These are phyloP conservation scores for Acromyrmex echinatior DNA, from an alignment of 1,140 invertebrate genomes.

Conservation along the genomic window DNA sequence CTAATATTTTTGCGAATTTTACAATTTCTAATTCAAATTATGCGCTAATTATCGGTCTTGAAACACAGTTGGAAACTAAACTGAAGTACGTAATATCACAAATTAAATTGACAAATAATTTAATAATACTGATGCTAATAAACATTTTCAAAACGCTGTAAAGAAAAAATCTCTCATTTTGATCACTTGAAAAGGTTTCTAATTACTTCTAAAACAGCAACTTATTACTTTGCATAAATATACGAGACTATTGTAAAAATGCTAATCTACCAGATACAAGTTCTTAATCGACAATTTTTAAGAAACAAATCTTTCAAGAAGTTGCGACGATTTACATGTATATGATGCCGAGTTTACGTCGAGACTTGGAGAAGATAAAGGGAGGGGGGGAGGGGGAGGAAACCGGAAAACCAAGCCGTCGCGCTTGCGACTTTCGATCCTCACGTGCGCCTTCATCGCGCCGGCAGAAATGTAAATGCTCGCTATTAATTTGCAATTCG, in stretches of 20 bases:
- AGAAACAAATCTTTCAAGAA: slow-evolving; percentile 7
- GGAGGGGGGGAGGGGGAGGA: not conserved
- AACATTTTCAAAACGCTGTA: too few species aligned
- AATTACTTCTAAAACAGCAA: not conserved
- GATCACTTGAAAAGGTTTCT: not conserved
- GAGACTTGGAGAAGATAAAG: not conserved
- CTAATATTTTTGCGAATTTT: too few species aligned
- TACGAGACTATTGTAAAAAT: not conserved
- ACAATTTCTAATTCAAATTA: too few species aligned
- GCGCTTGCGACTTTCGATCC: slow-evolving; percentile 54
- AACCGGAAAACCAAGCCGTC: slow-evolving; percentile 44
- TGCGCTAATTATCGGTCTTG: too few species aligned
- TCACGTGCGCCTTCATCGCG: slow-evolving; percentile 38
- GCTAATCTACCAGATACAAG: not conserved
- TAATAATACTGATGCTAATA: too few species aligned
- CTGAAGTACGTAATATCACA: too few species aligned
- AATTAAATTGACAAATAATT: too few species aligned
- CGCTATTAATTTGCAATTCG: slow-evolving; percentile 83
- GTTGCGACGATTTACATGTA: slow-evolving; percentile 51
- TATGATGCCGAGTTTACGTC: slow-evolving; percentile 30
- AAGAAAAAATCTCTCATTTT: not conserved
- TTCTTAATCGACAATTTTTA: not conserved
- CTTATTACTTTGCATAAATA: not conserved
- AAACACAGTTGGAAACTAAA: too few species aligned
- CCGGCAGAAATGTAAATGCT: slow-evolving; percentile 80